phyloP scores from a whole-genome alignment of 2,888 invertebrate genomes.

The Heliconius hortense region DNA sequence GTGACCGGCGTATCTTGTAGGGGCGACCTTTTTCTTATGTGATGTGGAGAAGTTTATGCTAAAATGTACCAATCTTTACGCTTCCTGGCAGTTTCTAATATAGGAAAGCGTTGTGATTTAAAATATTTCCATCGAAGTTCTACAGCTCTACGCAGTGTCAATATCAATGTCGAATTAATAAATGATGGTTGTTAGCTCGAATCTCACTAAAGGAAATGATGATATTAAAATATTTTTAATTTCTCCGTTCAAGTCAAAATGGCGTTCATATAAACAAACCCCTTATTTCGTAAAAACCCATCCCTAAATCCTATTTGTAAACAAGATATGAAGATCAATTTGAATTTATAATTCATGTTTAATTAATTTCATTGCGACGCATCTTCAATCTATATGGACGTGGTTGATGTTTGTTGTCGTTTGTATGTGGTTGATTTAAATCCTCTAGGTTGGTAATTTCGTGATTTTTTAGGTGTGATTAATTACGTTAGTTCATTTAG shows the following conservation, averaged over 20 bases:
- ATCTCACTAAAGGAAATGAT: too few relatives aligned
- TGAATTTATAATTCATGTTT: background rate
- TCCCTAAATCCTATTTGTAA: too few relatives aligned
- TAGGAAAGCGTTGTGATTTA: background rate
- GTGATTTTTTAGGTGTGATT: too few relatives aligned
- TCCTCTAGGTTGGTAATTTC: too few relatives aligned
- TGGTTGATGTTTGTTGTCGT: background rate
- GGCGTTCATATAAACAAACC: too few relatives aligned
- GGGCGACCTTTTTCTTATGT: constrained; percentile 36
- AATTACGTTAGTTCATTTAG: too few relatives aligned
- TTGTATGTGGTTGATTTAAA: background rate
- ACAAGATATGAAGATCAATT: background rate
- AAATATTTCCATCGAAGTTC: background rate
- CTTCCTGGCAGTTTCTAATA: background rate
- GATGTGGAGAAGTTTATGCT: constrained; percentile 11
- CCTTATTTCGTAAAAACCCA: too few relatives aligned
- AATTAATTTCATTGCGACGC: background rate
- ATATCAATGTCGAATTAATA: too few relatives aligned
- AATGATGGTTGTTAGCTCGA: too few relatives aligned
- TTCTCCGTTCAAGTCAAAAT: too few relatives aligned
- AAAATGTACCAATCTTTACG: background rate
- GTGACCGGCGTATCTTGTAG: constrained; percentile 58
- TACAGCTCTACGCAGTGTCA: too few relatives aligned
- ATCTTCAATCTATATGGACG: background rate
- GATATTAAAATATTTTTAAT: too few relatives aligned